Conservation (phyloP, 2,797 vertebrate genomes). For the Dermochelys coriacea region DNA sequence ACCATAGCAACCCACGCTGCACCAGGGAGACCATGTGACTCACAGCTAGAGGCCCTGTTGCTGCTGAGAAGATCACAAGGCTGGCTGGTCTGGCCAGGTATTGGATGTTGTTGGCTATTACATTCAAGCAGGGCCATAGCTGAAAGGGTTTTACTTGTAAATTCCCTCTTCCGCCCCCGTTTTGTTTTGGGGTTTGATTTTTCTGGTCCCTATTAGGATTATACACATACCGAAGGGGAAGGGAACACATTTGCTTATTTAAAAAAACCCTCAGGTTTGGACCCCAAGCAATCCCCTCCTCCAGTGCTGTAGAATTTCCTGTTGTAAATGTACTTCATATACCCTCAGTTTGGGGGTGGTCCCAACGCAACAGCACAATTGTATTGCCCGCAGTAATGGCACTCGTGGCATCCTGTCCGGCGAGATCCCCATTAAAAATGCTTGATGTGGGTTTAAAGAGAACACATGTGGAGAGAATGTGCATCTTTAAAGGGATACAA, state of each 20-base stretch:
- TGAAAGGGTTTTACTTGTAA: not conserved
- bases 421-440: not conserved
- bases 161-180: not conserved
- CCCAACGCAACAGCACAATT: not conserved
- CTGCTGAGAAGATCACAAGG: not conserved
- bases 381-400: not conserved
- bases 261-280: not conserved
- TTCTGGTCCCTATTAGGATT: not conserved
- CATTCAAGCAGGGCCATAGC: not conserved
- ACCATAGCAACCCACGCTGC: constrained; percentile 28
- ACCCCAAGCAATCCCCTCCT: not conserved
- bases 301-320: not conserved
- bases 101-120: not conserved
- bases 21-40: constrained; percentile 16
- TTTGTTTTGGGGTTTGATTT: not conserved
- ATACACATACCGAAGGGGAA: not conserved
- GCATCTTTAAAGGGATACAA: not conserved
- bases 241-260: not conserved
- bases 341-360: not conserved
- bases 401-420: not conserved
- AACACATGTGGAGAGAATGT: not conserved
- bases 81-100: constrained; percentile 10
- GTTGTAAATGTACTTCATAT: not conserved
- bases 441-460: not conserved
- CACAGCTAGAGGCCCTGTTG: not conserved